Percentiles rank a stretch among this genome's conserved stretches.
These are phyloP conservation scores for Arctia plantaginis DNA, from an alignment of 2,888 invertebrate genomes.

Conservation along the genomic window DNA sequence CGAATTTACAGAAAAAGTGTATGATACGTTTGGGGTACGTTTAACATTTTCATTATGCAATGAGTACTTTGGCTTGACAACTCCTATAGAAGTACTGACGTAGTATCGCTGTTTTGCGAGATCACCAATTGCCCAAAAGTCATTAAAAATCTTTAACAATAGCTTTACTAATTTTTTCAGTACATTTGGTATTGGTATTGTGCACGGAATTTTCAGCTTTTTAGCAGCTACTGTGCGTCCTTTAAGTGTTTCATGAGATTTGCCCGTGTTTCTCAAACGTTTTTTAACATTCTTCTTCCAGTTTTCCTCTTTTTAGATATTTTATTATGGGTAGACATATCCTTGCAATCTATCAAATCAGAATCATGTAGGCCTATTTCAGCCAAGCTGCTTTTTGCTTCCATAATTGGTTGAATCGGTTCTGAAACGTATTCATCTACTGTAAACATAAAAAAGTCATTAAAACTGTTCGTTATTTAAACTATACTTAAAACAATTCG, in stretches of 20 bases:
- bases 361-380: slow-evolving; percentile 1
- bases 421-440: no score
- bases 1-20: slow-evolving; percentile 19
- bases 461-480: no score
- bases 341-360: neutral
- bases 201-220: neutral
- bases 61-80: slow-evolving; percentile 16
- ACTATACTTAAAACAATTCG: no score
- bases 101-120: neutral
- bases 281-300: neutral
- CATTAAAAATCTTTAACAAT: slow-evolving; percentile 1
- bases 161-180: slow-evolving; percentile 3
- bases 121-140: slow-evolving; percentile 2
- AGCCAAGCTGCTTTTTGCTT: neutral
- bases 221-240: neutral
- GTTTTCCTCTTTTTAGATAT: no score
- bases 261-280: neutral
- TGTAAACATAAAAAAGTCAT: no score
- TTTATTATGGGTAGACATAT: neutral
- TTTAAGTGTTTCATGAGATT: slow-evolving; percentile 1
- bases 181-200: neutral
- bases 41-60: slow-evolving; percentile 7
- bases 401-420: neutral
- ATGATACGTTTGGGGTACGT: neutral
- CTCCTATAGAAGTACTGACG: neutral